A percentile compares a stretch with the other conserved stretches of the same genome.
Evolutionary conservation across 2,113 vertebrate genomes (phyloP).

Genomic region (Triplophysa dalaica): DNA sequence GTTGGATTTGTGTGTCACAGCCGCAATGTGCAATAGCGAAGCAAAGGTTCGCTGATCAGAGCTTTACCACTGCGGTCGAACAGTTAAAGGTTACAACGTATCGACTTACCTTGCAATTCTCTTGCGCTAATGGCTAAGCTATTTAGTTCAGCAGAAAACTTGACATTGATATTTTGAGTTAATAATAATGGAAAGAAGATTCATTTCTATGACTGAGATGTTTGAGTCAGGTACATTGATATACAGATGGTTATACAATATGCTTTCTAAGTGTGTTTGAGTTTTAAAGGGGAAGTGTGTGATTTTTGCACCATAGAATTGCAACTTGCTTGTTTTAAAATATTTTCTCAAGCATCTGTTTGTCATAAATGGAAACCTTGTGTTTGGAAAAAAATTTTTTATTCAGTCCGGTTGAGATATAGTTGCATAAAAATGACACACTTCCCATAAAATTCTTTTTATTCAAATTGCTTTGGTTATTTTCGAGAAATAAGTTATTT

Average conservation of each 20-base stretch:
- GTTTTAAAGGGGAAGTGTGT: slow-evolving; percentile 1
- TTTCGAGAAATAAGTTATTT: slow-evolving; percentile 2
- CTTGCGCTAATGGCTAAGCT: slow-evolving; percentile 12
- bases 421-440: too few relatives aligned
- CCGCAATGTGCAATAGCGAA: slow-evolving; percentile 32
- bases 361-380: too few relatives aligned
- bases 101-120: slow-evolving; percentile 54
- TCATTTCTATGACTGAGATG: slow-evolving; percentile 22
- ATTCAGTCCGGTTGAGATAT: too few relatives aligned
- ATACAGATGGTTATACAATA: slow-evolving; percentile 6
- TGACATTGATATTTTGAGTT: slow-evolving; percentile 13
- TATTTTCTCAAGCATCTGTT: too few relatives aligned
- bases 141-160: neutral
- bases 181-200: slow-evolving; percentile 4
- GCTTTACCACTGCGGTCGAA: too few relatives aligned
- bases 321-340: too few relatives aligned
- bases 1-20: slow-evolving; percentile 13
- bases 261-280: neutral
- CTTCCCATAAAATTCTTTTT: too few relatives aligned
- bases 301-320: too few relatives aligned
- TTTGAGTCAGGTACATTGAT: slow-evolving; percentile 18
- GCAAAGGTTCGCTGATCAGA: slow-evolving; percentile 32
- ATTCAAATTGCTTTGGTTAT: neutral
- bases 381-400: too few relatives aligned
- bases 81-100: slow-evolving; percentile 50